Base-by-base conservation (phyloP, 2,888 invertebrate species). In the Aphelenchoides bicaudatus region DNA sequence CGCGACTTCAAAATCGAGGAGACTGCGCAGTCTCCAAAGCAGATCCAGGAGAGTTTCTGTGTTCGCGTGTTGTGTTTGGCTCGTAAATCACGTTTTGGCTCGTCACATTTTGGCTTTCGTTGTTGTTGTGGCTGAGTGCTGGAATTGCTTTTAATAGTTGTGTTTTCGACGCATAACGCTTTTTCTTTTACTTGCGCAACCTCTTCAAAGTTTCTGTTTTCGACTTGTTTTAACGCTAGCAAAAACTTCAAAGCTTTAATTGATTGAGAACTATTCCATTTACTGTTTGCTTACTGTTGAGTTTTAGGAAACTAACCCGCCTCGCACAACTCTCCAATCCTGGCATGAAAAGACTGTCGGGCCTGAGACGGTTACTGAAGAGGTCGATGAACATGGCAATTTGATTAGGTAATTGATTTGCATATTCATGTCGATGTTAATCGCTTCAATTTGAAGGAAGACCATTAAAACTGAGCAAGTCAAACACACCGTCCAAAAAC, bases 401-500 rank as follows among this genome's bases (percentile, higher is more conserved):
- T 64, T 70, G 39, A 65, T 75, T 39, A 76, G 67, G 76, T 78
- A 43, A 55, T 71, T 60, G 3, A 10, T 28, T 27, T 4, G 13
- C 2, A 16, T 56, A 2, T 29, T 57, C 30, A 34, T 57, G 6
- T 10, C 6, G 4, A 10, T 50, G 6, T 43, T n/a, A 43, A 2
- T 52, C 23, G 13, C 47, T 8, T 2, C n/a, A 23, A 25, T 37
- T 65, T 73, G 23, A 56, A 77, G 75, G 23, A 57, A 70, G 57
- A 76, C 74, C n/a, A 58, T 74, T 49, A 75, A 72, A 57, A 71
- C 75, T 16, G 68, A 73, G 6, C 73, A 75, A 53, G 72, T 73
- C 55, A 74, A 71, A 51, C 74, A 76, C 52, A 74, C 75, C 5
- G 68, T 78, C 21, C 73, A 76, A 61, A 71, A 70, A 47, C 76